Evolutionary conservation across 2,797 vertebrate genomes (phyloP).

Genomic region (Holocentrus rufus): DNA sequence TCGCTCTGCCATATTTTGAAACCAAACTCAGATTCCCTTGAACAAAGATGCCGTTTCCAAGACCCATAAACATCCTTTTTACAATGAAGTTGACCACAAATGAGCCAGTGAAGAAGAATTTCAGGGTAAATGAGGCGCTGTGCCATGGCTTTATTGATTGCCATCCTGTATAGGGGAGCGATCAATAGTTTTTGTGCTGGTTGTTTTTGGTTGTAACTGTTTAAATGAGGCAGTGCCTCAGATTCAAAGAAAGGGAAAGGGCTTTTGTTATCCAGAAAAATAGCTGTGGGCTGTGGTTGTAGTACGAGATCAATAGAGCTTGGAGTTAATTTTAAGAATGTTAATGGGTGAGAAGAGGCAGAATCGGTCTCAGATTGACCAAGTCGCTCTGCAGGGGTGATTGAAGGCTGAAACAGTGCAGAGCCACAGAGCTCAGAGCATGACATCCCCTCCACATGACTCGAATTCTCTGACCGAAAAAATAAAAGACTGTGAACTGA

Average conservation of each 20-base stretch:
- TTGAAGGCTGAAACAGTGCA: too few relatives aligned
- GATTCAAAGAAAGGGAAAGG: too few relatives aligned
- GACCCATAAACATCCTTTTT: slow-evolving; percentile 35
- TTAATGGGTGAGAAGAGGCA: too few relatives aligned
- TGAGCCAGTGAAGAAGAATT: slow-evolving; percentile 39
- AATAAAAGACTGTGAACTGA: background rate
- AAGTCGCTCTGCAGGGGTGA: too few relatives aligned
- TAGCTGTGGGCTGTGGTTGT: too few relatives aligned
- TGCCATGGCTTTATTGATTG: slow-evolving; percentile 10
- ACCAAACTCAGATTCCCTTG: slow-evolving; percentile 37
- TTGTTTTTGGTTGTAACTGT: background rate
- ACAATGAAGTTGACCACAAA: slow-evolving; percentile 56
- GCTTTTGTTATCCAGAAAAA: too few relatives aligned
- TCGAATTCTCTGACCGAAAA: background rate
- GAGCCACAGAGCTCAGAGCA: too few relatives aligned
- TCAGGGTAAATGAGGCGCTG: slow-evolving; percentile 23
- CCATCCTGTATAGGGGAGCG: background rate
- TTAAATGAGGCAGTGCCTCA: background rate
- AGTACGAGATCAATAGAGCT: too few relatives aligned
- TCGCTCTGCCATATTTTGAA: slow-evolving; percentile 24
- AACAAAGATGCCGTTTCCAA: slow-evolving; percentile 39
- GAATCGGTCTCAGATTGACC: too few relatives aligned
- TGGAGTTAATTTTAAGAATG: too few relatives aligned
- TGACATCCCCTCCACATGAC: background rate
- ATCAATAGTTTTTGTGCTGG: background rate